phyloP scores from a whole-genome alignment of 35 echinoderm and acorn worm species.

The Holothuria glaberrima region DNA sequence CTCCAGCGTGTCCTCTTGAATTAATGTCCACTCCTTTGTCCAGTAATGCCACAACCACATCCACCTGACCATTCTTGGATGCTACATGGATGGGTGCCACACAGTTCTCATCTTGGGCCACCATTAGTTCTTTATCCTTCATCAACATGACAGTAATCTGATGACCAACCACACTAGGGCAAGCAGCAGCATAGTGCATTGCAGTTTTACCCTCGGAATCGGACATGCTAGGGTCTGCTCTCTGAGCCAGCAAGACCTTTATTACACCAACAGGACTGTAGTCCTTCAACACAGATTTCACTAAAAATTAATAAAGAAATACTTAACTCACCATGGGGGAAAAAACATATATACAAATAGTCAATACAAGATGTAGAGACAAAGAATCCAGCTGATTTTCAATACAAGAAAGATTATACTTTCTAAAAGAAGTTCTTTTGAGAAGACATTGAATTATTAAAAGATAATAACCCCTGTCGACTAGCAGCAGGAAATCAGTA shows the following conservation, averaged over 20 bases:
- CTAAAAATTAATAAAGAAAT: conserved; percentile 17
- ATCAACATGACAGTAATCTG: conserved; percentile 39
- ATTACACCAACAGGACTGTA: conserved; percentile 81
- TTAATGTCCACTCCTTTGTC: conserved; percentile 90
- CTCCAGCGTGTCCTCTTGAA: conserved; percentile 77
- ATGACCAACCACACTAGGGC: conserved; percentile 2
- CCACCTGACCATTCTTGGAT: conserved; percentile 83
- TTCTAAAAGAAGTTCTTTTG: no score
- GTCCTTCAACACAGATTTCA: conserved; percentile 69
- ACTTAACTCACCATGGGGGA: no score
- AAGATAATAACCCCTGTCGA: no score
- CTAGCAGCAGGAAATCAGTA: no score
- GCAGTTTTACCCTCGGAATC: conserved; percentile 78
- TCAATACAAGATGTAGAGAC: no score
- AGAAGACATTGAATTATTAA: no score
- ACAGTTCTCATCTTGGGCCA: conserved; percentile 59
- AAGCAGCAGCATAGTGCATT: conserved; percentile 74
- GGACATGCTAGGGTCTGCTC: conserved; percentile 62
- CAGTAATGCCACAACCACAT: conserved; percentile 74
- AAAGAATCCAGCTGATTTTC: no score
- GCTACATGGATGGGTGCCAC: conserved; percentile 84
- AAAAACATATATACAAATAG: no score
- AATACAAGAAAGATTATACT: no score
- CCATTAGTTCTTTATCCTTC: conserved; percentile 8
- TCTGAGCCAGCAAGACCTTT: conserved; percentile 57